phyloP scores from a whole-genome alignment of 2,888 invertebrate genomes.

The Plutella xylostella region DNA sequence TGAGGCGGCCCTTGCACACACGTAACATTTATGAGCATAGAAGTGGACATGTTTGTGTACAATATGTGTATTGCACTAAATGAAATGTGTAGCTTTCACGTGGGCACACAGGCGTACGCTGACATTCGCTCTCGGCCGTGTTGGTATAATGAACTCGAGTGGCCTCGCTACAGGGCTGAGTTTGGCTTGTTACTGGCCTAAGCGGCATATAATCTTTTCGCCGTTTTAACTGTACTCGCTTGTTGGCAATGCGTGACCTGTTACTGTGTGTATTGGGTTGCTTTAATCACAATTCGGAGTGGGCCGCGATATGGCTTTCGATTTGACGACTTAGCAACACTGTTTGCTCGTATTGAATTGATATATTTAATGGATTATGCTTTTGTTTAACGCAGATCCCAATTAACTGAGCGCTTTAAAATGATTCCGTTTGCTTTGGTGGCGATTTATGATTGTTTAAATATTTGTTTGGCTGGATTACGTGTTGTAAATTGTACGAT shows the following conservation, averaged over 20 bases:
- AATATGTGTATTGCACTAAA: slow-evolving; percentile 65
- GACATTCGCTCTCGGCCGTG: slow-evolving; percentile 34
- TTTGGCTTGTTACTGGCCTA: slow-evolving; percentile 15
- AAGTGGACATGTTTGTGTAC: slow-evolving; percentile 56
- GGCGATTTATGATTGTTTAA: no score
- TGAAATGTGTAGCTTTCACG: slow-evolving; percentile 69
- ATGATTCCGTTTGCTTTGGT: no score
- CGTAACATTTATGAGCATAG: slow-evolving; percentile 50
- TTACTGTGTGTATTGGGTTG: slow-evolving; percentile 69
- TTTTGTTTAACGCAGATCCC: neutral
- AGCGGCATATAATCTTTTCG: neutral
- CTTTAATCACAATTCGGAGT: slow-evolving; percentile 69
- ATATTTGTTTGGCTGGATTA: no score
- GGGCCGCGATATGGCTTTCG: slow-evolving; percentile 63
- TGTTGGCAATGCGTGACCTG: slow-evolving; percentile 65
- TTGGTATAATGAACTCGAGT: no score
- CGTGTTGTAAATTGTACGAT: no score
- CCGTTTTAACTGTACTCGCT: slow-evolving; percentile 25
- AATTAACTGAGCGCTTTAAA: no score
- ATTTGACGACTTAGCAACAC: slow-evolving; percentile 51
- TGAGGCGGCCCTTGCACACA: slow-evolving; percentile 38
- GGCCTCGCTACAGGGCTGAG: neutral
- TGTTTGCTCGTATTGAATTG: slow-evolving; percentile 47
- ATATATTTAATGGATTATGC: slow-evolving; percentile 22
- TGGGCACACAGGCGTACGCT: slow-evolving; percentile 51